Evolutionary conservation across 1,140 invertebrate species (phyloP).

Genomic region (Leguminivora glycinivorella): DNA sequence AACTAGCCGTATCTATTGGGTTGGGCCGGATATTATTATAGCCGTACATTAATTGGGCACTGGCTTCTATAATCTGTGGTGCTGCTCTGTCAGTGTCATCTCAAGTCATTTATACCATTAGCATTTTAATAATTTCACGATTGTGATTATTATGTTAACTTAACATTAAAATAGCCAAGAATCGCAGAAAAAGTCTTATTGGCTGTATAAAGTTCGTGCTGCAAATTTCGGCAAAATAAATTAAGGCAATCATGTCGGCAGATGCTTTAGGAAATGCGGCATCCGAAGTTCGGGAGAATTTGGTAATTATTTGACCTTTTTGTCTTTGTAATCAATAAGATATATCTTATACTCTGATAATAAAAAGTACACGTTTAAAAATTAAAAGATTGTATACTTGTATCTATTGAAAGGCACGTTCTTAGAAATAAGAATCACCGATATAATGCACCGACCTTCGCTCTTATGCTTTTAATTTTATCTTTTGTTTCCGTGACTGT

Average conservation of each 20-base stretch:
- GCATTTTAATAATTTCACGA: not conserved
- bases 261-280: slow-evolving; percentile 51
- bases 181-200: not conserved
- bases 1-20: no score
- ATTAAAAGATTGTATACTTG: not conserved
- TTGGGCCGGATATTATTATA: not conserved
- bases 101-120: not conserved
- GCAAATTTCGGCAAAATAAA: not conserved
- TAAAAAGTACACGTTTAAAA: not conserved
- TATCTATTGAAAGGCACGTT: not conserved
- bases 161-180: not conserved
- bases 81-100: not conserved
- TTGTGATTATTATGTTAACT: not conserved
- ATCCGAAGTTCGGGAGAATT: slow-evolving; percentile 65
- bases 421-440: not conserved
- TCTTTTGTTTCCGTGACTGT: slow-evolving; percentile 27
- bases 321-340: slow-evolving; percentile 13
- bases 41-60: not conserved
- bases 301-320: slow-evolving; percentile 51
- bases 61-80: not conserved
- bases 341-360: not conserved
- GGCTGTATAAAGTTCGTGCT: not conserved
- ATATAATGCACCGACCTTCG: slow-evolving; percentile 34
- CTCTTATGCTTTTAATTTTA: slow-evolving; percentile 33
- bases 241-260: slow-evolving; percentile 50